phyloP scores from a whole-genome alignment of 2,113 vertebrate genomes.

The Rhinogobius similis region DNA sequence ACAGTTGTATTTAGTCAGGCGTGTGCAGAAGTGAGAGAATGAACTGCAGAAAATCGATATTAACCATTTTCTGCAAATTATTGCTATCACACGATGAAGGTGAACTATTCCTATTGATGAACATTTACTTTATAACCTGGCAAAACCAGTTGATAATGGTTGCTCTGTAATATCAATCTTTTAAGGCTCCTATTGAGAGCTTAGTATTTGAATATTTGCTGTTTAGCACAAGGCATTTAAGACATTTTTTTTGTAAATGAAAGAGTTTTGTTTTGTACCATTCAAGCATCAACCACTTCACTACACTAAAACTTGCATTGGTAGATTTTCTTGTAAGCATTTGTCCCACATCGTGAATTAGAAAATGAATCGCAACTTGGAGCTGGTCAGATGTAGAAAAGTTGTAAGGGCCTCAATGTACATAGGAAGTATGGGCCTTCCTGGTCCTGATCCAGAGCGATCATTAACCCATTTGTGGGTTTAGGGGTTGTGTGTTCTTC shows the following conservation, averaged over 20 bases:
- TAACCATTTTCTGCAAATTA: neutral
- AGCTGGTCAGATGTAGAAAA: no score
- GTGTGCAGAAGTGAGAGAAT: conserved; percentile 11
- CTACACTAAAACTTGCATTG: no score
- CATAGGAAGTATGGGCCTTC: no score
- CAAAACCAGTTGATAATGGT: conserved; percentile 7
- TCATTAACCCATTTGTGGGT: conserved; percentile 71
- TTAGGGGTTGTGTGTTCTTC: conserved; percentile 59
- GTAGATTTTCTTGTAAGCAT: no score
- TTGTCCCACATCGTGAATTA: no score
- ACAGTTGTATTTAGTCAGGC: conserved; percentile 21
- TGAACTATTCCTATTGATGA: no score
- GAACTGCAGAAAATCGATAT: neutral
- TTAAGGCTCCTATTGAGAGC: conserved; percentile 5
- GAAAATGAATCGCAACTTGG: no score
- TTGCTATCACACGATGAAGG: neutral
- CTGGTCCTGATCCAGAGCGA: conserved; percentile 30
- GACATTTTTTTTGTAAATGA: no score
- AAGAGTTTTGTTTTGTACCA: no score
- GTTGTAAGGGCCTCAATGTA: no score
- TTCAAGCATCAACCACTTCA: no score
- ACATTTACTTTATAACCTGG: neutral
- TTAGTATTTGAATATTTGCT: conserved; percentile 31
- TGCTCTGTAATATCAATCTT: no score
- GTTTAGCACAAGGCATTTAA: conserved; percentile 54